Conservation (phyloP, 2,797 vertebrate genomes). For the Ceryle rudis region DNA sequence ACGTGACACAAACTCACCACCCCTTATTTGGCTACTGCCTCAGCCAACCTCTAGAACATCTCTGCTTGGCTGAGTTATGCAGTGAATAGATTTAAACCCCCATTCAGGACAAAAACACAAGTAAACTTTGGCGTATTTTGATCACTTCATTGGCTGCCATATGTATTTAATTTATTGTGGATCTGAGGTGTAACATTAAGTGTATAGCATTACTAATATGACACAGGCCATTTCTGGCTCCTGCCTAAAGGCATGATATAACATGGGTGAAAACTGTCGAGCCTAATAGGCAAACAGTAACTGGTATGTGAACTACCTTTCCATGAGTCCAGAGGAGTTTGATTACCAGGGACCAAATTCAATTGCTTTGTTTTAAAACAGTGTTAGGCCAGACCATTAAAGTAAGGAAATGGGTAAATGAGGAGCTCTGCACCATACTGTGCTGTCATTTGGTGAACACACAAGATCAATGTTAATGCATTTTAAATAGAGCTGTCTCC, state of each 20-base stretch:
- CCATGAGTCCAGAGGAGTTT: neutral
- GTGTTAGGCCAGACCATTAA: neutral
- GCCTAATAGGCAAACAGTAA: neutral
- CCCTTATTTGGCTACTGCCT: neutral
- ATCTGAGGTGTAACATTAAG: neutral
- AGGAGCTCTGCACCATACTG: slow-evolving; percentile 9
- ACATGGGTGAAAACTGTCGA: neutral
- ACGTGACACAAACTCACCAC: neutral
- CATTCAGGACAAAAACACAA: neutral
- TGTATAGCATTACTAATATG: neutral
- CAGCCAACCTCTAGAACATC: neutral
- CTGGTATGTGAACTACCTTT: neutral
- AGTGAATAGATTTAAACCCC: neutral
- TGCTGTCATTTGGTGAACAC: slow-evolving; percentile 37
- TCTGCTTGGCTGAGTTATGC: neutral
- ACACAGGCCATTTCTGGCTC: neutral
- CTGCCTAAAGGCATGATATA: neutral
- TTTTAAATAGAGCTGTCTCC: slow-evolving; percentile 56
- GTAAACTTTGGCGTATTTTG: neutral
- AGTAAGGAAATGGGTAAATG: slow-evolving; percentile 27
- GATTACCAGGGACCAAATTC: neutral
- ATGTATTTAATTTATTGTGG: neutral
- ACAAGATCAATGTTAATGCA: slow-evolving; percentile 13
- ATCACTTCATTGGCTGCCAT: neutral
- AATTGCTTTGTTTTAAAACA: slow-evolving; percentile 30